Conservation (phyloP, 2,113 vertebrate genomes). For the Poecilia latipinna region DNA sequence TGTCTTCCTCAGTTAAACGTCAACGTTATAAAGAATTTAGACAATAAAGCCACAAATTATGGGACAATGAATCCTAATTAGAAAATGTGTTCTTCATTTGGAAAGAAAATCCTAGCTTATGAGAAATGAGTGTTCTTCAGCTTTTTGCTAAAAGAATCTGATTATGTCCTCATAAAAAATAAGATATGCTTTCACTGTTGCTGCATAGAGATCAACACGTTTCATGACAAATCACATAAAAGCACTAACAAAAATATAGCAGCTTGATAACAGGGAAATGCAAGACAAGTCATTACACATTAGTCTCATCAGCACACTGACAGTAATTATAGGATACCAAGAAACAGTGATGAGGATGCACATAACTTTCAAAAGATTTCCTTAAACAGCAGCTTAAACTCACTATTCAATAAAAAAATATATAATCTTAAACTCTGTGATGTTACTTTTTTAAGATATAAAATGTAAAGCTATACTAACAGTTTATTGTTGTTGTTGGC, state of each 20-base stretch:
- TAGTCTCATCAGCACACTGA: constrained; percentile 9
- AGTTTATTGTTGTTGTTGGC: background rate
- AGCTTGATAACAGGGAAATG: constrained; percentile 11
- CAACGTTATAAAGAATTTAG: constrained; percentile 6
- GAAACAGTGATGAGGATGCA: background rate
- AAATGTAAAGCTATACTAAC: background rate
- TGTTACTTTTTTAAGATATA: background rate
- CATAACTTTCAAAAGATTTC: background rate
- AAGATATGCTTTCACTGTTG: constrained; percentile 6
- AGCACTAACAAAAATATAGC: constrained; percentile 19
- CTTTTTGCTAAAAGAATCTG: constrained; percentile 32
- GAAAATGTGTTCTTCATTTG: background rate
- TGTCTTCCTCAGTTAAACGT: background rate
- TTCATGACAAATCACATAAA: constrained; percentile 26
- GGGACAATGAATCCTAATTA: background rate
- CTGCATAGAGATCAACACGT: constrained; percentile 35
- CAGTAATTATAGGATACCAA: background rate
- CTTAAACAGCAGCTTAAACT: background rate
- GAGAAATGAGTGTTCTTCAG: constrained; percentile 14
- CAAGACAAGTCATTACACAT: constrained; percentile 23
- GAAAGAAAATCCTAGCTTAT: constrained; percentile 30
- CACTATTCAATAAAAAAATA: background rate
- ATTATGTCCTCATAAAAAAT: constrained; percentile 36
- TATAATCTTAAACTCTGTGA: background rate
- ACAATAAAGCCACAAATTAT: constrained; percentile 25